Evolutionary conservation across 2,888 invertebrate genomes (phyloP), one percentile per base, ranked within the genome.

Genomic region (Pristionchus mayeri): DNA sequence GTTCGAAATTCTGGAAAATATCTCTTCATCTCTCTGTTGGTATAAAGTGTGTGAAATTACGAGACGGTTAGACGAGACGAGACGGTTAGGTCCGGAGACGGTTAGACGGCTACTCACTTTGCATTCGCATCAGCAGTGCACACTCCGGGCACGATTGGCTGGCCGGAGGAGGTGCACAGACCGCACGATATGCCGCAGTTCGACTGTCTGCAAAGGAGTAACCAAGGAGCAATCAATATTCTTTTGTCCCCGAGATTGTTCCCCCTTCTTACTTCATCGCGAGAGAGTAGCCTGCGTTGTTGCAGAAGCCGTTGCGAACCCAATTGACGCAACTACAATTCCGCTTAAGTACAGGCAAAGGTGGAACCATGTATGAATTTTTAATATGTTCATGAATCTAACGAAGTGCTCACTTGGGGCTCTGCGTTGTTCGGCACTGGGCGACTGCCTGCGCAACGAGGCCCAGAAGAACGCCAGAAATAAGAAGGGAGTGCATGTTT

Each of bases 241-340:
- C n/a, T n/a, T n/a, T n/a, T n/a, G n/a, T n/a, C n/a, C n/a, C n/a
- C n/a, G n/a, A n/a, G n/a, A n/a, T n/a, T n/a, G n/a, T n/a, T n/a
- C n/a, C n/a, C n/a, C n/a, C n/a, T n/a, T n/a, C 27, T 16, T 2
- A 78, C 50, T 24, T 78, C 30, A 27, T 24, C 18, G 76, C 76
- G 27, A 34, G 48, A 13, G 76, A 40, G 30, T 78, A 78, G 4
- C 50, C 76, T 7, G 1, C 21, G 18, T 78, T 78, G 40, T 30
- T 78, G 50, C 50, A 78, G 40, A 78, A 78, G 1, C 50, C 76
- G 40, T 78, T 78, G 7, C 18, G 24, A 24, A 78, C 76, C 50
- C 76, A 78, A 34, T 50, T 78, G 0, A n/a, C 76, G 21, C 76
- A 78, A 30, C 76, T 78, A 27, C 27, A 50, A 78, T n/a, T n/a